Base-by-base conservation (phyloP, 2,888 invertebrate species). In the Tiliacea aurago region DNA sequence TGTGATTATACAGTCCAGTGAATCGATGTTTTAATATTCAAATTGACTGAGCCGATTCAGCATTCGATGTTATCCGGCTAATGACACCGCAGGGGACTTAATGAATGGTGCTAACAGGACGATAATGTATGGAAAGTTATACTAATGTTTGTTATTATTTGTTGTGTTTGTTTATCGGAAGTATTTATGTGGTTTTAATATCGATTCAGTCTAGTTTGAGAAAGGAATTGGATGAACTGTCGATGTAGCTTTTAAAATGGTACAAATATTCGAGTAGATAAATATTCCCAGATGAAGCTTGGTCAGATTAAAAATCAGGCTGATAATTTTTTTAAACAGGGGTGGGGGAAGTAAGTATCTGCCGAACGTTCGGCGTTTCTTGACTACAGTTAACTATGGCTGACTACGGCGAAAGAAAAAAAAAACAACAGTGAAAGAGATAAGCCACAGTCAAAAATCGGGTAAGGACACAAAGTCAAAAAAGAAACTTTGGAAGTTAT, bases 1-100 rank as follows among this genome's bases (percentile, higher is more conserved):
- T 84, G 91, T 87, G 86, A 92, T 92, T 92, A 93, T 90, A 86
- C 93, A 91, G 89, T 80, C 85, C 89, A 84, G 81, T 90, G 88
- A 88, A 87, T 90, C 89, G 88, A 89, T 88, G 85, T 88, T 90
- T 92, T 88, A 90, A 91, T 91, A 93, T 93, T 92, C 90, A 90
- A 91, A 93, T 88, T 85, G 85, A 86, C 86, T 85, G 84, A 73
- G 70, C 73, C 78, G 88, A 88, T 85, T 86, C 81, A 85, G 80
- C 87, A 87, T 83, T 53, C 80, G 81, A 86, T 86, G 86, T 86
- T 88, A 90, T 87, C 80, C 85, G 87, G 89, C 88, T 92, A 91
- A 92, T 91, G 90, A 91, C 89, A 88, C 78, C 78, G 80, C 81
- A 67, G 68, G 80, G 76, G 80, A 78, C 73, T 87, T 86, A 88